A percentile compares a stretch with the other conserved stretches of the same genome.
phyloP scores from a whole-genome alignment of 2,797 vertebrate genomes.

The Rhinoraja longicauda region DNA sequence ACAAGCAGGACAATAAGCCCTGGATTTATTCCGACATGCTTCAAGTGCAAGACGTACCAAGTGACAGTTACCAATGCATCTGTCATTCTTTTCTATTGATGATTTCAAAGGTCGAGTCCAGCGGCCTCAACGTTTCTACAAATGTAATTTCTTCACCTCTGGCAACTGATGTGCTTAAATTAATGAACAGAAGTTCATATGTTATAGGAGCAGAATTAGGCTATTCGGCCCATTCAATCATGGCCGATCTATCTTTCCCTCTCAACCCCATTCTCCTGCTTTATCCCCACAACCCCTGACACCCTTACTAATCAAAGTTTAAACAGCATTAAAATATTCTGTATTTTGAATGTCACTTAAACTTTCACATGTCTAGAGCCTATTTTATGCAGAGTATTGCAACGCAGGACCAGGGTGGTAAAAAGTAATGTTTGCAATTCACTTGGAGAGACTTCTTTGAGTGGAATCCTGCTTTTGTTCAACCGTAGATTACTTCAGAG shows the following conservation, averaged over 20 bases:
- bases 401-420: not conserved
- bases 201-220: too few relatives aligned
- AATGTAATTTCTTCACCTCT: slow-evolving; percentile 7
- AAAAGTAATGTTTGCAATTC: not conserved
- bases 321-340: not conserved
- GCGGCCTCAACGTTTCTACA: not conserved
- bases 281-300: too few relatives aligned
- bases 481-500: not conserved
- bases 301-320: too few relatives aligned
- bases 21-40: too few relatives aligned
- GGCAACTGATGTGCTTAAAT: not conserved
- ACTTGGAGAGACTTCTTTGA: not conserved
- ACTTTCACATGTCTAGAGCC: not conserved
- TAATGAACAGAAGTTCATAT: not conserved
- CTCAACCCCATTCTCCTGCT: too few relatives aligned
- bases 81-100: too few relatives aligned
- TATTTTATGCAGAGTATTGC: not conserved
- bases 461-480: not conserved
- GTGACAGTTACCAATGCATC: too few relatives aligned
- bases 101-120: too few relatives aligned
- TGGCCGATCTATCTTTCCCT: too few relatives aligned
- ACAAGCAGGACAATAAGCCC: too few relatives aligned
- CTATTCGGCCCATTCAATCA: too few relatives aligned
- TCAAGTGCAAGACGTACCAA: too few relatives aligned
- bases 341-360: not conserved